Evolutionary conservation across 1,140 invertebrate genomes (phyloP).

Genomic region (Metaphire vulgaris): DNA sequence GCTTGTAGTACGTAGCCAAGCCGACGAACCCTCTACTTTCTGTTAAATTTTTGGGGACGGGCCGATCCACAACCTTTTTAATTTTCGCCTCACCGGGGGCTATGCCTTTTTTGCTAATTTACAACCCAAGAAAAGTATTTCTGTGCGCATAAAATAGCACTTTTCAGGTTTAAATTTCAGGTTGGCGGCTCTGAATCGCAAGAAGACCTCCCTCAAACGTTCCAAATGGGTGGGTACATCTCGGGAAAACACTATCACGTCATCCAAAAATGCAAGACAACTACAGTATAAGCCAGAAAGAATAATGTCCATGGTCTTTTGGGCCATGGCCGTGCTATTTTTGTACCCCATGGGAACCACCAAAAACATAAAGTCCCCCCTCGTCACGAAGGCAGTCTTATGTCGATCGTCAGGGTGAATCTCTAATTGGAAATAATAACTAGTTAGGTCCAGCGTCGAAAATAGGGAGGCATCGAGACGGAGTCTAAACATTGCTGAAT

Average conservation of each 20-base stretch:
- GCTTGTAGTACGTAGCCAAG: slow-evolving; percentile 36
- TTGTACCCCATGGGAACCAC: slow-evolving; percentile 37
- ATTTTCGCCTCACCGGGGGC: slow-evolving; percentile 40
- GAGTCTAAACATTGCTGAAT: slow-evolving; percentile 38
- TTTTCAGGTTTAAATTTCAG: slow-evolving; percentile 36
- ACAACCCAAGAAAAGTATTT: slow-evolving; percentile 39
- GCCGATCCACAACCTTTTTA: slow-evolving; percentile 37
- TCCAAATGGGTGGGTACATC: slow-evolving; percentile 28
- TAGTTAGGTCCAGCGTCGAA: slow-evolving; percentile 33
- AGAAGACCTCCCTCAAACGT: slow-evolving; percentile 31
- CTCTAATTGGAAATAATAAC: slow-evolving; percentile 49
- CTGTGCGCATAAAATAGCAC: slow-evolving; percentile 33
- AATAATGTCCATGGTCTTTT: slow-evolving; percentile 37
- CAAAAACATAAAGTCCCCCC: slow-evolving; percentile 29
- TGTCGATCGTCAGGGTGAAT: slow-evolving; percentile 40
- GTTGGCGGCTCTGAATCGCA: slow-evolving; percentile 29
- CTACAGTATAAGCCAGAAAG: slow-evolving; percentile 26
- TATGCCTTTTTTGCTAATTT: slow-evolving; percentile 36
- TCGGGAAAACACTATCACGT: slow-evolving; percentile 32
- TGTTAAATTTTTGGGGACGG: slow-evolving; percentile 37
- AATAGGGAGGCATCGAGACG: slow-evolving; percentile 32
- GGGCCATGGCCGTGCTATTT: slow-evolving; percentile 37
- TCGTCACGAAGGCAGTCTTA: slow-evolving; percentile 39
- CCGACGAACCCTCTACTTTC: slow-evolving; percentile 42
- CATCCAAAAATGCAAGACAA: slow-evolving; percentile 35